Conservation (phyloP, 2,113 vertebrate species). For the Bubo bubo region DNA sequence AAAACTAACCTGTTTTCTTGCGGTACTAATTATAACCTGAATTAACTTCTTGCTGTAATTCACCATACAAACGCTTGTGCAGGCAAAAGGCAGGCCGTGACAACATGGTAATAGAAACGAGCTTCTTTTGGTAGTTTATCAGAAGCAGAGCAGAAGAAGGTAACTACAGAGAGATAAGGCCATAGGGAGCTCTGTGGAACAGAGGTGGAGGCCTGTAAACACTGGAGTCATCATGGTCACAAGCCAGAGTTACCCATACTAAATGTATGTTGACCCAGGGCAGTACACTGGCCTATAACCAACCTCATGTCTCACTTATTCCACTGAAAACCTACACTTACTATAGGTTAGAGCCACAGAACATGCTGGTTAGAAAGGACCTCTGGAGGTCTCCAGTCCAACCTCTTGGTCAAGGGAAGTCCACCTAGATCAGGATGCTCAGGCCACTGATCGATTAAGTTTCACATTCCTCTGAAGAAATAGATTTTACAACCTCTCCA, state of each 20-base stretch:
- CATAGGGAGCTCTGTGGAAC: neutral
- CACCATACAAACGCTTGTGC: neutral
- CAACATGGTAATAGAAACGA: neutral
- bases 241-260: neutral
- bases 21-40: neutral
- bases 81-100: neutral
- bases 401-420: neutral
- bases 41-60: neutral
- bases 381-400: neutral
- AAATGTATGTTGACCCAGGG: no score
- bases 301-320: neutral
- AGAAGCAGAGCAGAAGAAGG: neutral
- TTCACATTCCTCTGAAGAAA: neutral
- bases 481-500: neutral
- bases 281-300: neutral
- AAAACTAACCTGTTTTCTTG: neutral
- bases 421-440: neutral
- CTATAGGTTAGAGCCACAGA: neutral
- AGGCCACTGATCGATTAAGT: rapidly evolving
- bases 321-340: neutral
- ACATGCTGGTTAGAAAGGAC: neutral
- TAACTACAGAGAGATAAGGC: neutral
- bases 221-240: no score
- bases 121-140: neutral
- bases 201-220: neutral